Evolutionary conservation across 1,140 invertebrate species (phyloP), one percentile per base, ranked within the genome.

Genomic region (Archivesica marissinica): DNA sequence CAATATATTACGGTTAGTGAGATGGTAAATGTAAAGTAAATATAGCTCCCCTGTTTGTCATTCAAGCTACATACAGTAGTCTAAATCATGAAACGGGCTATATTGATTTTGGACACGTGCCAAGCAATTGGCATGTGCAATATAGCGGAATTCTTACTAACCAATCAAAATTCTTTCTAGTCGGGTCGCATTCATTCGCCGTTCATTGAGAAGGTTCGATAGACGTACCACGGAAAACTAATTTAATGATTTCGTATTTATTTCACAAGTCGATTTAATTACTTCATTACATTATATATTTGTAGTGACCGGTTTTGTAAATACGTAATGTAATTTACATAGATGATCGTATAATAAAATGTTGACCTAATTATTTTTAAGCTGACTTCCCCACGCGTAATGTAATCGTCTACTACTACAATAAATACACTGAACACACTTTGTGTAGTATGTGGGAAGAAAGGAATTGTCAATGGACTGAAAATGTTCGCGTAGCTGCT

Each of bases 361-460:
- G 20, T 50, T 79, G 77, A 79, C 77, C 77, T 66, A 79, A 20
- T 79, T 79, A 11, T 68, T 66, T 47, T 35, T 15, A 30, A 28
- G 4, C 38, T 50, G 30, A 50, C 77, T 23, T 23, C 39, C 77
- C 77, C 30, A 13, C 44, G 33, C 1, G 77, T 68, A 79, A 17
- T 79, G 77, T 79, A 30, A 79, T 68, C 54, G 23, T 35, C 77
- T 44, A 79, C 77, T 79, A 79, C 77, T 79, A 79, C 77, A 64
- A 79, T 79, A 79, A 79, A 79, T 79, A 79, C 77, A 64, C 35
- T 47, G 41, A 20, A 74, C 77, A 79, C 77, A 79, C 56, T 66
- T 79, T 79, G 77, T 79, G 77, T 66, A 66, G 59, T 66, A 47
- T 61, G 77, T 25, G 59, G 23, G 41, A 79, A 79, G 77, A 79